Conservation (phyloP, 2,888 invertebrate genomes). For the Xylota segnis region DNA sequence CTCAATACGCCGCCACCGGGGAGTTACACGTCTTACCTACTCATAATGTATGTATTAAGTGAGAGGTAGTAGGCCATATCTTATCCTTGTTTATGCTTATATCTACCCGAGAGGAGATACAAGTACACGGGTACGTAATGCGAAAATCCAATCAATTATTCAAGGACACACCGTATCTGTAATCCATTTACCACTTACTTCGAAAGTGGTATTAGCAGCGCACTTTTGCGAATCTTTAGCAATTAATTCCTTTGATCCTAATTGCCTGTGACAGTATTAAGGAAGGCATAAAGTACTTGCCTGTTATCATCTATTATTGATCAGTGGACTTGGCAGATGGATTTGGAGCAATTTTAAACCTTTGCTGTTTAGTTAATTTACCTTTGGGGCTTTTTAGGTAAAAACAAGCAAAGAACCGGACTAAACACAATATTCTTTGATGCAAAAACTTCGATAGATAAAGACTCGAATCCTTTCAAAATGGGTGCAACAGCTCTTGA, state of each 20-base stretch:
- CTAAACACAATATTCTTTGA: too few species aligned
- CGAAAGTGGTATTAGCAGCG: background rate
- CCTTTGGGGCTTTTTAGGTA: too few species aligned
- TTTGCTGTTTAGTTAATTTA: too few species aligned
- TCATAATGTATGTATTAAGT: background rate
- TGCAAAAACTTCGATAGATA: conserved; percentile 3
- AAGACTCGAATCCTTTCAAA: too few species aligned
- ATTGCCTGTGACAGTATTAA: conserved; percentile 26
- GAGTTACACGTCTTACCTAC: too few species aligned
- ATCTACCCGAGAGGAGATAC: background rate
- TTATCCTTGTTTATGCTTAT: too few species aligned
- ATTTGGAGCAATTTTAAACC: conserved; percentile 11
- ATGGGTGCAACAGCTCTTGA: too few species aligned
- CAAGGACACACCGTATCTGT: background rate
- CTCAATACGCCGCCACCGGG: background rate
- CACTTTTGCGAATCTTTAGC: background rate
- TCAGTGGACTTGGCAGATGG: conserved; percentile 22
- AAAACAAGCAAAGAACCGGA: too few species aligned
- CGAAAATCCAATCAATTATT: conserved; percentile 13
- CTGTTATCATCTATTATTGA: conserved; percentile 35
- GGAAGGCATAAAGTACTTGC: conserved; percentile 37
- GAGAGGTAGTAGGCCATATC: too few species aligned
- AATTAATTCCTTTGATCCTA: conserved; percentile 20
- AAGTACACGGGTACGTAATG: background rate
- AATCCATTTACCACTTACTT: conserved; percentile 14